Base-by-base conservation (phyloP, 2,888 invertebrate genomes). In the Drosophila prolongata region DNA sequence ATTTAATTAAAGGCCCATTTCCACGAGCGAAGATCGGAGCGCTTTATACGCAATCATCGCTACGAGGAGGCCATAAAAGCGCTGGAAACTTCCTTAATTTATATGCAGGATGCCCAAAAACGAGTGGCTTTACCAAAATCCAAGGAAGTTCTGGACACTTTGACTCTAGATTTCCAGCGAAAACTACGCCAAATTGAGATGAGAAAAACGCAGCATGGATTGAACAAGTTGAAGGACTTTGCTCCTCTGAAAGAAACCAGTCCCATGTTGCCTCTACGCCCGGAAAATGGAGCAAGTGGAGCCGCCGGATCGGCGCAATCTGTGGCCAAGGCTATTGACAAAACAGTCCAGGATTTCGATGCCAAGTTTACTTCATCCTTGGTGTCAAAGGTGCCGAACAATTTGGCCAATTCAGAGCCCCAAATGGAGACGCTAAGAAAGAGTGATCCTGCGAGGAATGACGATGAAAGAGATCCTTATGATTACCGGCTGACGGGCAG, bases 11-110 rank as follows among this genome's bases (percentile, higher is more conserved):
- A 92, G 92, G 92, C 92, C 0, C 92, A 92, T 50, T 92, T 92
- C 34, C 91, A 92, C 27, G 92, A 92, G 60, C 84, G 92, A 1
- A 89, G 92, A 3, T 91, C 92, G 0, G 91, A 92, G 30, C 90
- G 90, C 27, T 87, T 90, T 37, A 73, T 92, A 0, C 89, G 88
- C 16, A 83, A 89, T 8, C 88, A 91, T 71, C 89, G 91, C 3
- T 92, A 89, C 37, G 91, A 92, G 35, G 92, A 92, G 34, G 92
- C 92, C 3, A 85, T 88, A 3, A 91, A 91, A 49, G 92, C 92
- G 1, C 73, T 92, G 49, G 88, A 92, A 72, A 91, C 89, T 1
- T 90, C 92, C 0, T 35, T 92, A 19, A 75, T 90, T 0, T 92
- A 91, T 57, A 64, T 91, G 4, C 90, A 90, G 56, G 90, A 92